Percentiles rank a stretch among this genome's conserved stretches.
Evolutionary conservation across 2,888 invertebrate species (phyloP).

Genomic region (Leptopterna dolabrata): DNA sequence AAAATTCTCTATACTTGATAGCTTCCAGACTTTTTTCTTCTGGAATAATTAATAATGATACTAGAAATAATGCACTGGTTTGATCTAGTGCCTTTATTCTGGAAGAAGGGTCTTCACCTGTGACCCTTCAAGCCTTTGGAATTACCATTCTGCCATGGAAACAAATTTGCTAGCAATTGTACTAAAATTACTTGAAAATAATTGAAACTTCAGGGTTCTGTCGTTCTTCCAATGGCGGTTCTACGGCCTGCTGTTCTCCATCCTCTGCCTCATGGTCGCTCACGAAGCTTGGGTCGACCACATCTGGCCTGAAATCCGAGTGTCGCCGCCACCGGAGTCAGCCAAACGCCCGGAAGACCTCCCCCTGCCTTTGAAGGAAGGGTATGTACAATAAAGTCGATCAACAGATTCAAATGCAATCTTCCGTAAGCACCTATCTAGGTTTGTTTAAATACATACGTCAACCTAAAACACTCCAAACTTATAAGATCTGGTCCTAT

Average conservation of each 20-base stretch:
- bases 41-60: no score
- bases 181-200: no score
- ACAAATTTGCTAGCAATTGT: no score
- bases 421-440: neutral
- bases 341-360: constrained; percentile 31
- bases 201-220: constrained; percentile 66
- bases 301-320: constrained; percentile 63
- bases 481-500: no score
- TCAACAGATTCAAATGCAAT: neutral
- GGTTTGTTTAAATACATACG: neutral
- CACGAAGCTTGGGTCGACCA: constrained; percentile 65
- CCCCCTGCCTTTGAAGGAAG: constrained; percentile 28
- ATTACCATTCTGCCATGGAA: no score
- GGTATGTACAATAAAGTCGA: neutral
- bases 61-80: no score
- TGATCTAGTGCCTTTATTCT: no score
- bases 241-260: constrained; percentile 67
- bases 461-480: no score
- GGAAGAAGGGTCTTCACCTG: no score
- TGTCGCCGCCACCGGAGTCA: constrained; percentile 36
- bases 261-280: constrained; percentile 65
- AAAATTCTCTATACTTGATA: no score
- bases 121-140: no score
- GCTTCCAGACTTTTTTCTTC: no score
- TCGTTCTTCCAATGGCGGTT: constrained; percentile 67